Evolutionary conservation across 1,140 invertebrate species (phyloP).

Genomic region (Theocolax elegans): DNA sequence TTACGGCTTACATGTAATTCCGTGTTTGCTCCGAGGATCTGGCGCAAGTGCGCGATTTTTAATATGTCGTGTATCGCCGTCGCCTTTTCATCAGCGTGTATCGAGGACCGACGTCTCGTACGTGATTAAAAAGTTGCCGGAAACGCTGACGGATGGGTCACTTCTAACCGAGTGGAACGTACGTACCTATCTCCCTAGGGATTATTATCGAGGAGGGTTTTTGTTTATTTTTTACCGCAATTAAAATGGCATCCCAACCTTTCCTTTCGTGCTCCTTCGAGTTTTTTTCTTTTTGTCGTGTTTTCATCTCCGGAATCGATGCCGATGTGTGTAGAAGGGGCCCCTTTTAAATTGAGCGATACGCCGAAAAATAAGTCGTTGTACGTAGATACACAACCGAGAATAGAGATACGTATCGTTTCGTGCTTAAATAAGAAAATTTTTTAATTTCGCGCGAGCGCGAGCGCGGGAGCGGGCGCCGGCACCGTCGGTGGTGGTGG

Average conservation of each 20-base stretch:
- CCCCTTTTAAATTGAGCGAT: no score
- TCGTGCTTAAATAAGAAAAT: conserved; percentile 28
- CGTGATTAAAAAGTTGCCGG: conserved; percentile 51
- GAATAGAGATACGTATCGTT: conserved; percentile 10
- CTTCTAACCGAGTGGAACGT: background rate
- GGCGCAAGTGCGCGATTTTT: conserved; percentile 57
- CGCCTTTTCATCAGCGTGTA: no score
- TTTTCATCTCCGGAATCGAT: no score
- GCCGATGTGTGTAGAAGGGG: no score
- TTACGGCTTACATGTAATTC: conserved; percentile 67
- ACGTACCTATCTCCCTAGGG: background rate
- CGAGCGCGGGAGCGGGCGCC: no score
- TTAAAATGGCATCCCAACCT: conserved; percentile 34
- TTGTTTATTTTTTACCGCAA: conserved; percentile 31
- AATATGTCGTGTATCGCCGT: conserved; percentile 54
- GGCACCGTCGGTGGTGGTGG: background rate
- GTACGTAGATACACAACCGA: no score
- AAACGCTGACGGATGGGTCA: conserved; percentile 17
- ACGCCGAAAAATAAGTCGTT: no score
- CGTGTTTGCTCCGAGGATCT: conserved; percentile 66
- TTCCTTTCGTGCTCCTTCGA: background rate
- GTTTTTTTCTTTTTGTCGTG: conserved; percentile 1
- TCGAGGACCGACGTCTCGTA: no score
- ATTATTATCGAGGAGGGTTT: background rate
- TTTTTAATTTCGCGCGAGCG: conserved; percentile 37